Conservation (phyloP, 1,140 invertebrate genomes). For the Lepidostoma basale region DNA sequence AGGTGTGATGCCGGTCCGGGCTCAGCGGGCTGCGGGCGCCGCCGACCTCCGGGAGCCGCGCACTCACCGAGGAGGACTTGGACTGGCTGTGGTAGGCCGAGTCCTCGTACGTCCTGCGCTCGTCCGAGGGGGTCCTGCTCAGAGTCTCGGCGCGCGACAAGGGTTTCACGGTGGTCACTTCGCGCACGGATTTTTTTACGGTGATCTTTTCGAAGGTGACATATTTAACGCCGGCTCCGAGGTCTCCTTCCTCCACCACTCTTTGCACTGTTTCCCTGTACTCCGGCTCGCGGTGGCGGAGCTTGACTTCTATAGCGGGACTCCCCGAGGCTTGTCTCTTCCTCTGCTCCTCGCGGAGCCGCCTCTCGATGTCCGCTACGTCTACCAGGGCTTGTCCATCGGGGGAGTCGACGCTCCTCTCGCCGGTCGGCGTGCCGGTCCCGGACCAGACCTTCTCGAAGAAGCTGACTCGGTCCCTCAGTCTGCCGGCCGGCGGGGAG, state of each 20-base stretch:
- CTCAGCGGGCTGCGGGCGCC: conserved; percentile 53
- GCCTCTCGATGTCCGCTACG: conserved; percentile 66
- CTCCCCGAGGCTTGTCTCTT: conserved; percentile 58
- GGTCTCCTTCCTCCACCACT: conserved; percentile 68
- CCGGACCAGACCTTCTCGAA: conserved; percentile 78
- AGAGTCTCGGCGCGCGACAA: conserved; percentile 46
- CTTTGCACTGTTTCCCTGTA: conserved; percentile 65
- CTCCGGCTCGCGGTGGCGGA: conserved; percentile 56
- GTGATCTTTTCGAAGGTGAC: conserved; percentile 73
- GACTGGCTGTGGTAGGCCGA: conserved; percentile 66
- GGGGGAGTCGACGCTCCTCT: conserved; percentile 52
- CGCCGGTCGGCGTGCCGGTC: conserved; percentile 50
- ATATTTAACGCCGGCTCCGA: conserved; percentile 64
- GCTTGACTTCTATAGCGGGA: conserved; percentile 64
- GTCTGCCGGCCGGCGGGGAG: conserved; percentile 61
- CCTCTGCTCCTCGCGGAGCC: conserved; percentile 63
- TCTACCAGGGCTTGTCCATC: conserved; percentile 55
- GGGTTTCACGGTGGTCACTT: conserved; percentile 49
- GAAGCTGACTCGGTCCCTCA: conserved; percentile 74
- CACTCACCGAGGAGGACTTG: conserved; percentile 59
- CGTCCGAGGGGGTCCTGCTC: conserved; percentile 64
- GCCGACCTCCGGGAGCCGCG: conserved; percentile 45
- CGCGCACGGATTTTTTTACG: conserved; percentile 62
- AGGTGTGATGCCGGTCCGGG: conserved; percentile 51
- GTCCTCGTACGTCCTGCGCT: conserved; percentile 57